These are phyloP conservation scores for Lepilemur ruficaudatus DNA, from an alignment of 2,797 vertebrate species.

Conservation along the genomic window DNA sequence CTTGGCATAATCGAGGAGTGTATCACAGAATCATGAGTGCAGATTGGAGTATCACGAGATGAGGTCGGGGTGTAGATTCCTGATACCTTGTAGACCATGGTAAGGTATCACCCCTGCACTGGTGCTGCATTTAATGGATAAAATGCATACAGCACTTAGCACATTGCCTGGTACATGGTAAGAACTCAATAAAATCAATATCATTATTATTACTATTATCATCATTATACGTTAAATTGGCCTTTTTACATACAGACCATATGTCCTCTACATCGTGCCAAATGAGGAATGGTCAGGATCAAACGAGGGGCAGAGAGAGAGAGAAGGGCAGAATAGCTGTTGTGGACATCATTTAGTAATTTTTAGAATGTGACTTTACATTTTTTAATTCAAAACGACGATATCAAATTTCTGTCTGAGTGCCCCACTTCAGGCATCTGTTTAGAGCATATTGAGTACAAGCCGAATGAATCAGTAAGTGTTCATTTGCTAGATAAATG, in stretches of 20 bases:
- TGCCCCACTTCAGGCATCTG: not conserved
- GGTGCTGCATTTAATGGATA: not conserved
- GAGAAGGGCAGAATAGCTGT: fast-evolving
- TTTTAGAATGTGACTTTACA: not conserved
- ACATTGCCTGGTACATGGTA: too few species aligned
- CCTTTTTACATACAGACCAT: not conserved
- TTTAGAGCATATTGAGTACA: not conserved
- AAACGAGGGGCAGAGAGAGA: not conserved
- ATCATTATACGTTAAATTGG: not conserved
- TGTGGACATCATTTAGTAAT: not conserved
- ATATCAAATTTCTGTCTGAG: not conserved
- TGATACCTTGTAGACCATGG: not conserved
- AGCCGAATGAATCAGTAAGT: not conserved
- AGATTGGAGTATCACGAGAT: not conserved
- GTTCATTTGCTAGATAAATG: not conserved
- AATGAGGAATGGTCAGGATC: not conserved
- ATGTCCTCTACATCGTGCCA: not conserved
- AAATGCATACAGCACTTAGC: not conserved
- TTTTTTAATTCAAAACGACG: not conserved
- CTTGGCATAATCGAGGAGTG: not conserved
- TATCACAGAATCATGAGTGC: not conserved
- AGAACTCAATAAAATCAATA: not conserved
- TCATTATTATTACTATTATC: not conserved
- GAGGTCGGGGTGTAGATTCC: not conserved
- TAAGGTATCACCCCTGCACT: not conserved